Base-by-base conservation (phyloP, 1,140 invertebrate species). In the Dufourea novaeangliae region DNA sequence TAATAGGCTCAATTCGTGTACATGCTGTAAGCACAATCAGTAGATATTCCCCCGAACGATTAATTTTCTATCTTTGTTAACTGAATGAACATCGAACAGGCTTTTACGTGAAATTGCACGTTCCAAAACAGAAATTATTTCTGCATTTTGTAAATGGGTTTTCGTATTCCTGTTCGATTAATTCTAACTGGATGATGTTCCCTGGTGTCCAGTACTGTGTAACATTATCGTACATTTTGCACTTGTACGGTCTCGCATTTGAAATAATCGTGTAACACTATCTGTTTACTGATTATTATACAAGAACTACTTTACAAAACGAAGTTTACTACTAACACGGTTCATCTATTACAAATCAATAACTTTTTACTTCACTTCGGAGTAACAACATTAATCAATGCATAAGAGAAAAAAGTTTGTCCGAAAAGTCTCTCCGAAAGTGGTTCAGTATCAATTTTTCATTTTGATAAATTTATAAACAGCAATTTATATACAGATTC, bases 151-250 rank as follows among this genome's bases (percentile, higher is more conserved):
- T 14, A 12, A 56, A 68, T 54, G 52, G 14, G 6, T 17, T 22
- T 39, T 25, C 22, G n/a, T n/a, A n/a, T 34, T 17, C n/a, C n/a
- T 25, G 2, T 17, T 12, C 52, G n/a, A 75, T 68, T 59, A 66
- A 75, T 41, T 44, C 29, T 59, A 56, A 68, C 67, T 34, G 29
- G 63, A 75, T 68, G 57, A 75, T 44, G 27, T 46, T 68, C 56
- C 71, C 46, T 2, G 14, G 37, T 34, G 29, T 44, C 22, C 11
- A 25, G 22, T 39, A 25, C 27, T 41, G 29, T 14, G 14, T 10
- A n/a, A 11, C 39, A 68, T 67, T 57, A 67, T 22, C 52, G 52
- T 75, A 68, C 44, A 75, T 68, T 68, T 25, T 39, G 27, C 12
- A 10, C 11, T 7, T 14, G 12, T 37, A 22, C 4, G n/a, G 41